Evolutionary conservation across 2,797 vertebrate genomes (phyloP), one percentile per base, ranked within the genome.

Genomic region (Crypturellus tataupa): DNA sequence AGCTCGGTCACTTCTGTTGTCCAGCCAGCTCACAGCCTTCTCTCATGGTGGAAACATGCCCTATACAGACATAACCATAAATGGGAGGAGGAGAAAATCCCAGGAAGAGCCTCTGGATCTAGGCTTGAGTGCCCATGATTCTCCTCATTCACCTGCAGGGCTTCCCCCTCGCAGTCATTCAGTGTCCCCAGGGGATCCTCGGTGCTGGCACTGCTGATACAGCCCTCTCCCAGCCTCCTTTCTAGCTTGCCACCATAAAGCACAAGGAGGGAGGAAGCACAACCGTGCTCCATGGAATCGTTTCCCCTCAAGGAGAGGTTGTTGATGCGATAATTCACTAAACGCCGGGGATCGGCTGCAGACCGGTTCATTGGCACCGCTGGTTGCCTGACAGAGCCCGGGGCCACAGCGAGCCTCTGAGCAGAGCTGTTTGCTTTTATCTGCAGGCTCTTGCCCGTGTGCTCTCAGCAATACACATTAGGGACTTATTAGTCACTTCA

Each of bases 1-100:
- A 0, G 0, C 6, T 35, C 0, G 47, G 6, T 27, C 21, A 2
- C 10, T 9, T 27, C 9, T 44, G 72, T 29, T 16, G 10, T 65
- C 27, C 16, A 8, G 62, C 64, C 39, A 72, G 25, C 17, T 64
- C 69, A 16, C 59, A 60, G 40, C 58, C 80, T 78, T 65, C n/a
- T 25, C 37, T 84, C 29, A 49, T 47, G 11, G 7, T 23, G 39
- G 44, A 71, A 92, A 55, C 9, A 4, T 3, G 8, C 12, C 15
- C 47, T 42, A 35, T 12, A 18, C 40, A 55, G 47, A 63, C 15
- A 11, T 13, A 69, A 39, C 14, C 62, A 7, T 72, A 68, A 58
- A 65, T 12, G 11, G 17, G 84, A 6, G 14, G n/a, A 91, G 25
- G 6, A 88, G n/a, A 71, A 70, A 65, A 88, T 29, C 5, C 37